Evolutionary conservation across 2,113 vertebrate genomes (phyloP), one percentile per base, ranked within the genome.

Genomic region (Embiotoca jacksoni): DNA sequence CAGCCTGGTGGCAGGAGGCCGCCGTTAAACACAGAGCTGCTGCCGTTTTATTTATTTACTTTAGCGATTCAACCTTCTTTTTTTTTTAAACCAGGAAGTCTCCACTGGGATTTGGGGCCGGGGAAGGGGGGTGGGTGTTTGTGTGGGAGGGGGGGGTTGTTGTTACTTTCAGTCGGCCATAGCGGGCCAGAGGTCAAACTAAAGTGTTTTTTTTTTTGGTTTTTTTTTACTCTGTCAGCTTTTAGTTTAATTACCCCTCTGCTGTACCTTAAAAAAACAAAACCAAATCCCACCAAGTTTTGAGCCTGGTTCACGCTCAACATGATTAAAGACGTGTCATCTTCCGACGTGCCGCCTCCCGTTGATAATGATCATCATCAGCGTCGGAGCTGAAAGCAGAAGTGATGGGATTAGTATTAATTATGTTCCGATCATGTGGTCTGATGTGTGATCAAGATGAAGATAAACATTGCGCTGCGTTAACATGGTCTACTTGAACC

Each of bases 281-380:
- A 23, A 23, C 44, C 7, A 54, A 72, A 31, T 30, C 55, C 56
- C 66, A 44, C 65, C 35, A 80, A 66, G 71, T 84, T 77, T 35
- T 8, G 33, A 56, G 68, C 58, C 39, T 0, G 67, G 33, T 53
- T 74, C 56, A 32, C 66, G 50, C 55, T 75, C 55, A 23, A 23
- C 23, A 6, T 88, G 72, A 89, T 88, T 80, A 82, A 86, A 87
- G 64, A 83, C 33, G 66, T 69, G 73, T 86, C 71, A 52, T 55
- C 62, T 67, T 46, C 67, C 49, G 4, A 23, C 4, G 58, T 16
- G 41, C 55, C 44, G 35, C 58, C 78, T 75, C 59, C 75, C 59
- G 65, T 62, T 72, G 78, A 82, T 91, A 85, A 84, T 31, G 41
- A 82, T 86, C 75, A 61, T 58, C 76, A 59, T 46, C 73, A 72